A percentile compares a stretch with the other conserved stretches of the same genome.
Evolutionary conservation across 2,888 invertebrate genomes (phyloP).

Genomic region (Brachynemurus nebulosus): DNA sequence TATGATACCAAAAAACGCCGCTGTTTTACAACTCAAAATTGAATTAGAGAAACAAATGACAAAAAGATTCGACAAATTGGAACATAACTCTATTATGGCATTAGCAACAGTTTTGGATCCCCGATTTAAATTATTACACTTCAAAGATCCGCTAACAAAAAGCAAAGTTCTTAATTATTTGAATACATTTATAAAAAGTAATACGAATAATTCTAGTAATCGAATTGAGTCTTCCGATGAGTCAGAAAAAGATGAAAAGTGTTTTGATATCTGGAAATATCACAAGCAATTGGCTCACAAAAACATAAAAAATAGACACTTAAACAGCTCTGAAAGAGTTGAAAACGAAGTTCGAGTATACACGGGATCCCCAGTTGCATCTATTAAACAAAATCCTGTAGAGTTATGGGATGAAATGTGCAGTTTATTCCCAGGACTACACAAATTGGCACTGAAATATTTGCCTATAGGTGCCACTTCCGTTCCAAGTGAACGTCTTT

Average conservation of each 20-base stretch:
- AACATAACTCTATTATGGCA: conserved; percentile 8
- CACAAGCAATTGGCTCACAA: conserved; percentile 22
- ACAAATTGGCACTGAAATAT: conserved; percentile 22
- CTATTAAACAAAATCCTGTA: conserved; percentile 17
- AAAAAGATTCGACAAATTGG: conserved; percentile 12
- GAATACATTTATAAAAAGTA: background rate
- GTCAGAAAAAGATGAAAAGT: conserved; percentile 15
- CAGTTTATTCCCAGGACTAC: conserved; percentile 21
- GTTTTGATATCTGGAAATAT: conserved; percentile 22
- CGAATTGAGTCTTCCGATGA: conserved; percentile 4
- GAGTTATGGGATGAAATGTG: conserved; percentile 22
- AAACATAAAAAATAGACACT: conserved; percentile 3
- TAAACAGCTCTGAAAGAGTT: background rate
- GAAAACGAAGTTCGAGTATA: conserved; percentile 21
- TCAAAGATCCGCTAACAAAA: conserved; percentile 14
- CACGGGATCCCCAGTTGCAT: conserved; percentile 20
- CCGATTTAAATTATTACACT: conserved; percentile 17
- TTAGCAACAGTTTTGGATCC: conserved; percentile 11
- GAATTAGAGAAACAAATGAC: conserved; percentile 9
- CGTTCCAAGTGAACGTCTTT: background rate
- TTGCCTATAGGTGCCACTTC: conserved; percentile 11
- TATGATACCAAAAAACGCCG: conserved; percentile 7
- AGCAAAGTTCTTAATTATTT: conserved; percentile 1
- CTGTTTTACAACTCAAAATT: conserved; percentile 7
- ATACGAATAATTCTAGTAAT: background rate